Percentiles rank a stretch among this genome's conserved stretches.
Evolutionary conservation across 2,797 vertebrate genomes (phyloP).

Genomic region (Eulemur coronatus): DNA sequence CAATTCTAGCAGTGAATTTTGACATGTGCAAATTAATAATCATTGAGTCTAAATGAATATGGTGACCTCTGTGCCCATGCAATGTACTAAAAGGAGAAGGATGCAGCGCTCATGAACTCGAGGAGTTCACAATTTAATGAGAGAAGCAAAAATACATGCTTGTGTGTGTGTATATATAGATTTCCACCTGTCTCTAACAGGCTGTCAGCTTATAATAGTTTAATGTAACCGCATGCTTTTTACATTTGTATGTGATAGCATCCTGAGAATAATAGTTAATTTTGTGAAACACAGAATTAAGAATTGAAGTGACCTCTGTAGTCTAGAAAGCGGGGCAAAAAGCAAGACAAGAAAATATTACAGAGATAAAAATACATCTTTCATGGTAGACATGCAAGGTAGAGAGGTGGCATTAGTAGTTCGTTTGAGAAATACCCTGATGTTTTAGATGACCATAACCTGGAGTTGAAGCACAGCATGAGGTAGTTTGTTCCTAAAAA

Average conservation of each 20-base stretch:
- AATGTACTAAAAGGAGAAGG: neutral
- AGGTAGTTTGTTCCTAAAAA: neutral
- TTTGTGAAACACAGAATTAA: slow-evolving; percentile 50
- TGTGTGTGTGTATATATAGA: neutral
- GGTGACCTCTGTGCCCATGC: slow-evolving; percentile 45
- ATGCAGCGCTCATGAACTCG: neutral
- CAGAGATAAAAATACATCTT: slow-evolving; percentile 9
- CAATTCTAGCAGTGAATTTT: slow-evolving; percentile 70
- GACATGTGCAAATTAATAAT: slow-evolving; percentile 79
- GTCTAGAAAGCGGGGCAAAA: neutral
- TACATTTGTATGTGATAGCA: neutral
- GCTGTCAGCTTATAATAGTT: neutral
- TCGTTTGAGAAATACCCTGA: neutral
- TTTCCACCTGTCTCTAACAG: neutral
- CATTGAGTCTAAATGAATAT: slow-evolving; percentile 70
- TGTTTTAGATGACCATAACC: neutral
- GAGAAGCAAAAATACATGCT: neutral
- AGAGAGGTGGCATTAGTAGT: neutral
- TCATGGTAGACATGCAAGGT: neutral
- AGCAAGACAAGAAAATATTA: slow-evolving; percentile 39
- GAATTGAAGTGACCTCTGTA: slow-evolving; percentile 33
- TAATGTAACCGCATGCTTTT: neutral
- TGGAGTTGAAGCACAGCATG: neutral
- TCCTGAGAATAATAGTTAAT: slow-evolving; percentile 41
- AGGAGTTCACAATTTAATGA: slow-evolving; percentile 39